Percentiles rank a stretch among this genome's conserved stretches.
phyloP scores from a whole-genome alignment of 2,888 invertebrate species.

The Heliconius cydno region DNA sequence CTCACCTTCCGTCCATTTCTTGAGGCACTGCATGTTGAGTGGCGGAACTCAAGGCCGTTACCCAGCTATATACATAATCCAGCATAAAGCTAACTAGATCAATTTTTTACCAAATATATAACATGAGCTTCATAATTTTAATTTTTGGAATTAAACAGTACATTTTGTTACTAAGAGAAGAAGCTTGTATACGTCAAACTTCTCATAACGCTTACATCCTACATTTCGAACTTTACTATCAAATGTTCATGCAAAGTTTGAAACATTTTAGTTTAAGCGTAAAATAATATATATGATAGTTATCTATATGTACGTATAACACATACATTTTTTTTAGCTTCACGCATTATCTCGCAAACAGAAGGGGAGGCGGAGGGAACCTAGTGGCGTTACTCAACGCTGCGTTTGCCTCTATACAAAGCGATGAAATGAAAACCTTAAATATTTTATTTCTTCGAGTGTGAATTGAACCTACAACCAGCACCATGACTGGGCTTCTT shows the following conservation, averaged over 20 bases:
- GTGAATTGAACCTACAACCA: neutral
- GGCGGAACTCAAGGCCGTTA: too few relatives aligned
- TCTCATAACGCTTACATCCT: slow-evolving; percentile 31
- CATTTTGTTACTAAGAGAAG: slow-evolving; percentile 23
- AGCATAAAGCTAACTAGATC: neutral
- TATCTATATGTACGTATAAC: neutral
- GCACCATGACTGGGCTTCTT: neutral
- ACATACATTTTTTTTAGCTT: neutral
- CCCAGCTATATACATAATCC: too few relatives aligned
- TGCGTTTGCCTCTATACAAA: neutral
- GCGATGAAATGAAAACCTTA: neutral
- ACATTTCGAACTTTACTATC: slow-evolving; percentile 30
- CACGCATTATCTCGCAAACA: neutral
- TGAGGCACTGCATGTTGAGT: too few relatives aligned
- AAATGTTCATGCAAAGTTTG: slow-evolving; percentile 30
- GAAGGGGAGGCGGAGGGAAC: neutral
- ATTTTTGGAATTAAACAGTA: neutral
- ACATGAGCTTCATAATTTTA: neutral
- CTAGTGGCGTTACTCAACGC: neutral
- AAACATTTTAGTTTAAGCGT: neutral
- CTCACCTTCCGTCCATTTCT: too few relatives aligned
- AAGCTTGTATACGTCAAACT: slow-evolving; percentile 28
- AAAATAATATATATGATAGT: neutral
- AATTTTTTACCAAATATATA: neutral
- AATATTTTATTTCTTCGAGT: neutral